Conservation (phyloP, 2,888 invertebrate species). For the Chrysomela aeneicollis region DNA sequence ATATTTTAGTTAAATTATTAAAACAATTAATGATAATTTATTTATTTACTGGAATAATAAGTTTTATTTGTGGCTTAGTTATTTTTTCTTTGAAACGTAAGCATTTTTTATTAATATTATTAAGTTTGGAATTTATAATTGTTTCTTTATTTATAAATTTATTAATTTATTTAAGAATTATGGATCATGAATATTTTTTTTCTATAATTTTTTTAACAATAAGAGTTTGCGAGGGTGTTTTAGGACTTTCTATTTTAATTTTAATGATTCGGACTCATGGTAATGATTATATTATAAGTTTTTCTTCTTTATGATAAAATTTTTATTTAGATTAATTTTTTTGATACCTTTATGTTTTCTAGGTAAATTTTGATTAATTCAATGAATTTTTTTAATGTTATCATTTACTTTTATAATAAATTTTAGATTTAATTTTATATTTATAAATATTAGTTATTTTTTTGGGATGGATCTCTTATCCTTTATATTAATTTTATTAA, state of each 20-base stretch:
- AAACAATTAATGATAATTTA: constrained; percentile 22
- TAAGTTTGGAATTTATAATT: constrained; percentile 70
- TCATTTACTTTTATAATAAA: constrained; percentile 64
- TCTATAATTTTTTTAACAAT: constrained; percentile 69
- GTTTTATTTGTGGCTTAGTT: constrained; percentile 64
- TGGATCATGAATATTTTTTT: constrained; percentile 65
- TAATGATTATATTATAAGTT: constrained; percentile 70
- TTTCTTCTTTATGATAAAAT: constrained; percentile 69
- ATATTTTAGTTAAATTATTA: constrained; percentile 17
- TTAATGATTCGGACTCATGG: constrained; percentile 69
- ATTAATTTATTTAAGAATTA: constrained; percentile 61
- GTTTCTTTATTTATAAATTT: constrained; percentile 55
- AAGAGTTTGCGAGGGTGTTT: constrained; percentile 71
- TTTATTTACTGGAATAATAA: constrained; percentile 56
- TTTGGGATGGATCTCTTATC: constrained; percentile 65
- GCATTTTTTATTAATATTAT: constrained; percentile 68
- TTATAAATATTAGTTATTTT: constrained; percentile 61
- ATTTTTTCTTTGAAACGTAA: constrained; percentile 67
- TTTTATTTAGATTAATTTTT: constrained; percentile 63
- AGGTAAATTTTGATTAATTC: constrained; percentile 65
- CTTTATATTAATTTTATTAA: constrained; percentile 66
- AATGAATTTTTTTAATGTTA: constrained; percentile 64
- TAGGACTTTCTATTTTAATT: constrained; percentile 71
- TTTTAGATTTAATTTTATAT: constrained; percentile 56
- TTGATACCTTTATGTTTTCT: constrained; percentile 65